Conservation (phyloP, 1,140 invertebrate genomes). For the Drosophila grimshawi region DNA sequence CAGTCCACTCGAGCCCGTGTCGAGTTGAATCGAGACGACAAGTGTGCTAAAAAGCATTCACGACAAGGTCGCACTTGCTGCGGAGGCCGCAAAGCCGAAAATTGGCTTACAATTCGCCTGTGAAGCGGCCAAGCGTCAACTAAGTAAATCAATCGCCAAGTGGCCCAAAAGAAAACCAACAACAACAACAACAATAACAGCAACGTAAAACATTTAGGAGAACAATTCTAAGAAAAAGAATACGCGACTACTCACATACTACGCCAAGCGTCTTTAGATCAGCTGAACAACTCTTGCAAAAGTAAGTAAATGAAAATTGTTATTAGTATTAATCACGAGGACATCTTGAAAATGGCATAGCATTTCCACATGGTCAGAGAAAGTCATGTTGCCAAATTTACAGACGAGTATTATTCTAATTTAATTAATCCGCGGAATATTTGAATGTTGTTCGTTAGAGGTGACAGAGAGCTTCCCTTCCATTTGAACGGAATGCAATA, state of each 20-base stretch:
- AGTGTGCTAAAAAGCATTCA: slow-evolving; percentile 69
- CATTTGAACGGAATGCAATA: background rate
- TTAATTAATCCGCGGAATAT: too few species aligned
- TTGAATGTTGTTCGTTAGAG: too few species aligned
- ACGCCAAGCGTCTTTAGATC: too few species aligned
- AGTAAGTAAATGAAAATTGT: too few species aligned
- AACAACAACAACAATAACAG: background rate
- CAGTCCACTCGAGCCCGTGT: slow-evolving; percentile 4
- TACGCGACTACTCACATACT: background rate
- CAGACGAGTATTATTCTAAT: too few species aligned
- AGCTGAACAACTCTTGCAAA: too few species aligned
- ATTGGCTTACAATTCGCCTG: slow-evolving; percentile 81
- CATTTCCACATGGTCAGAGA: too few species aligned
- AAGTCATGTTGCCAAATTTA: too few species aligned
- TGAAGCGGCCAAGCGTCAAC: slow-evolving; percentile 64
- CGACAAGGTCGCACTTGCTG: slow-evolving; percentile 57
- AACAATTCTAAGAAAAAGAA: background rate
- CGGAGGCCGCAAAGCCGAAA: slow-evolving; percentile 53
- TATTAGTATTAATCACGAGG: too few species aligned
- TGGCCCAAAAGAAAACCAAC: slow-evolving; percentile 27
- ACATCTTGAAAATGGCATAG: too few species aligned
- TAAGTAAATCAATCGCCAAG: slow-evolving; percentile 64
- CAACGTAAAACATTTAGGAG: slow-evolving; percentile 4
- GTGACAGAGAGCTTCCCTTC: background rate
- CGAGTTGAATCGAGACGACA: slow-evolving; percentile 40